Percentiles rank a stretch among this genome's conserved stretches.
Conservation (phyloP, 2,113 vertebrate genomes). For the Planiliza haematocheilus region DNA sequence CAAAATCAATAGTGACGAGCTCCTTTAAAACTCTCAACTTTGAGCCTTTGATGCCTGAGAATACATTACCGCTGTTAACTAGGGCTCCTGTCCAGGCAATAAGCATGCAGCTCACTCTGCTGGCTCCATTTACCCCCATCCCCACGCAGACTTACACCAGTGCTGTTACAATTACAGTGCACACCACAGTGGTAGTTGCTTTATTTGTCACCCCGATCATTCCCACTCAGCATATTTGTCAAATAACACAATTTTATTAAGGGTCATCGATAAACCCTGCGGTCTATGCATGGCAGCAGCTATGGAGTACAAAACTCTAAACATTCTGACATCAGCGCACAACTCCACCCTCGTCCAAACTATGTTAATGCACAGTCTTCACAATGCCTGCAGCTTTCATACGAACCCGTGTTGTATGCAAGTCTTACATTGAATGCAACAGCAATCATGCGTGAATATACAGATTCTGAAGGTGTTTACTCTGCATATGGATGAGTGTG, state of each 20-base stretch:
- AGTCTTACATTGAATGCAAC: not conserved
- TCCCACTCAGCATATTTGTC: slow-evolving; percentile 57
- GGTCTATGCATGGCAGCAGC: slow-evolving; percentile 28
- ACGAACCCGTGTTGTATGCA: not conserved
- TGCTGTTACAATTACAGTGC: slow-evolving; percentile 41
- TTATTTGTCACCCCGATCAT: slow-evolving; percentile 66
- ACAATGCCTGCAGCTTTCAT: slow-evolving; percentile 22
- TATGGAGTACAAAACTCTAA: slow-evolving; percentile 33
- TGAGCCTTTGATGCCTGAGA: slow-evolving; percentile 73
- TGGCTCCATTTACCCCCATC: slow-evolving; percentile 50
- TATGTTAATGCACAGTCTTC: not conserved
- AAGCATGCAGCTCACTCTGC: slow-evolving; percentile 66
- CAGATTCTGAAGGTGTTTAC: not conserved
- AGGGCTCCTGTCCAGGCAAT: slow-evolving; percentile 55
- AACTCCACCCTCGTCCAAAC: not conserved
- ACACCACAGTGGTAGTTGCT: slow-evolving; percentile 20
- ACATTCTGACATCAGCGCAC: slow-evolving; percentile 13
- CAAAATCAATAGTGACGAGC: slow-evolving; percentile 78
- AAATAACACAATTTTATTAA: slow-evolving; percentile 71
- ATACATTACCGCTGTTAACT: slow-evolving; percentile 72
- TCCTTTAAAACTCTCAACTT: slow-evolving; percentile 77
- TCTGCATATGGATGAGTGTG: not conserved
- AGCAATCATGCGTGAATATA: not conserved
- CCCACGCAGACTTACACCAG: slow-evolving; percentile 28
- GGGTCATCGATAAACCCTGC: slow-evolving; percentile 56